These are phyloP conservation scores for Lepidocolaptes lacrymiger DNA, from an alignment of 2,797 vertebrate genomes.

Conservation along the genomic window DNA sequence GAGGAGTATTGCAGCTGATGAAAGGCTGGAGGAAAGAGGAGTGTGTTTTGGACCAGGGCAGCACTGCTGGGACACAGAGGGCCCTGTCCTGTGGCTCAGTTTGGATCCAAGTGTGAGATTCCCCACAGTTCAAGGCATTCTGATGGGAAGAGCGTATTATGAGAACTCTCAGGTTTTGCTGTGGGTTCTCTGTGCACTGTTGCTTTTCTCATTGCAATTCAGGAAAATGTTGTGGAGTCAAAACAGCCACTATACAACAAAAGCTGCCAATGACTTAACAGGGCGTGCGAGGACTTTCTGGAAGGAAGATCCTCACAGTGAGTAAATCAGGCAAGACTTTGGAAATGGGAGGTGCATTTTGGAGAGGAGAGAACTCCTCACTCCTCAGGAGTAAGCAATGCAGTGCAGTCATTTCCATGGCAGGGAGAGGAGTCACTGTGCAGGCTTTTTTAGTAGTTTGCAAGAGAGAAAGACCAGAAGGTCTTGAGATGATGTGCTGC, in stretches of 20 bases:
- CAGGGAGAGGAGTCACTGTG: background rate
- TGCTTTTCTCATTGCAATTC: background rate
- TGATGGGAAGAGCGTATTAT: background rate
- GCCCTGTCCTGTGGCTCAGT: background rate
- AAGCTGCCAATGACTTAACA: background rate
- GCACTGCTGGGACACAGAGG: background rate
- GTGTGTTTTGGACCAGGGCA: background rate
- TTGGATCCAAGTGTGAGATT: background rate
- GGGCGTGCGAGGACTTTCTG: background rate
- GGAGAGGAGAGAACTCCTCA: background rate
- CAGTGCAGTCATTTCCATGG: background rate
- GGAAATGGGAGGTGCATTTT: background rate
- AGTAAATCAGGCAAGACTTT: background rate
- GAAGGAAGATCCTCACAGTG: background rate
- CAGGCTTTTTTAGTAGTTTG: background rate
- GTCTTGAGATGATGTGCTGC: background rate
- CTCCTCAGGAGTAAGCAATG: background rate
- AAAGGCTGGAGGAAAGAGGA: background rate
- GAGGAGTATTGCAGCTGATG: background rate
- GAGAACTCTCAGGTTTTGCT: background rate
- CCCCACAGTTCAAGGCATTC: fast-evolving
- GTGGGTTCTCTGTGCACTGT: background rate
- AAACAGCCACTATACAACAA: background rate
- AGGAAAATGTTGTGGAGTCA: background rate
- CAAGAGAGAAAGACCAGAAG: background rate